Evolutionary conservation across 2,113 vertebrate genomes (phyloP).

Genomic region (Scolopax mira): DNA sequence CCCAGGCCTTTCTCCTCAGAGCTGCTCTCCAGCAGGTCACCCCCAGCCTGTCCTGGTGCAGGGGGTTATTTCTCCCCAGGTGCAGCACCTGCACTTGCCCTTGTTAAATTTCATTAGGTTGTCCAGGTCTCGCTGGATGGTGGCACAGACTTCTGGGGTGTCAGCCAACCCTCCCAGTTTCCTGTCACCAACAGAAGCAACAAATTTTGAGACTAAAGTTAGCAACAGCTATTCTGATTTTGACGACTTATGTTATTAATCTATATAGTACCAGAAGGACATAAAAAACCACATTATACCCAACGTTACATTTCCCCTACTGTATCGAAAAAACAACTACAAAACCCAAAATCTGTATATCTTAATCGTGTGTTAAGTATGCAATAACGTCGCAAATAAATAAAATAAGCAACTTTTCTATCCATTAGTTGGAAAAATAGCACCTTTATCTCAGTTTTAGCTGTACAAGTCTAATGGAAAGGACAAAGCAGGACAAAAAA

Average conservation of each 20-base stretch:
- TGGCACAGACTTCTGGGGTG: no score
- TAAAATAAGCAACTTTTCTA: neutral
- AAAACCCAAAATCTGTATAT: neutral
- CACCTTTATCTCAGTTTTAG: neutral
- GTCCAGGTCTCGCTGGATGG: no score
- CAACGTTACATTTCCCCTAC: neutral
- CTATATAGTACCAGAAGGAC: neutral
- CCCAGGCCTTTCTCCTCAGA: no score
- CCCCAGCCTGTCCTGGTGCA: no score
- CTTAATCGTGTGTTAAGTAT: neutral
- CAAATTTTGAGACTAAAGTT: neutral
- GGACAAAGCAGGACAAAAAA: slow-evolving; percentile 30
- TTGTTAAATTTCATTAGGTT: no score
- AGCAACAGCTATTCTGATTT: neutral
- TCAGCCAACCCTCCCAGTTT: no score
- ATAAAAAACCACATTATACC: neutral
- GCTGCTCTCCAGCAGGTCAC: no score
- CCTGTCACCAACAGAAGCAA: neutral
- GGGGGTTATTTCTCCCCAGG: no score
- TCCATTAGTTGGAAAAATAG: neutral
- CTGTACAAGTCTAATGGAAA: neutral
- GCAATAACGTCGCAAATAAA: neutral
- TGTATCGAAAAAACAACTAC: no score
- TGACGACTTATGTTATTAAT: no score
- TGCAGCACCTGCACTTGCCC: no score